A percentile compares a stretch with the other conserved stretches of the same genome.
Evolutionary conservation across 2,888 invertebrate genomes (phyloP).

Genomic region (Pseudococcus longispinus): DNA sequence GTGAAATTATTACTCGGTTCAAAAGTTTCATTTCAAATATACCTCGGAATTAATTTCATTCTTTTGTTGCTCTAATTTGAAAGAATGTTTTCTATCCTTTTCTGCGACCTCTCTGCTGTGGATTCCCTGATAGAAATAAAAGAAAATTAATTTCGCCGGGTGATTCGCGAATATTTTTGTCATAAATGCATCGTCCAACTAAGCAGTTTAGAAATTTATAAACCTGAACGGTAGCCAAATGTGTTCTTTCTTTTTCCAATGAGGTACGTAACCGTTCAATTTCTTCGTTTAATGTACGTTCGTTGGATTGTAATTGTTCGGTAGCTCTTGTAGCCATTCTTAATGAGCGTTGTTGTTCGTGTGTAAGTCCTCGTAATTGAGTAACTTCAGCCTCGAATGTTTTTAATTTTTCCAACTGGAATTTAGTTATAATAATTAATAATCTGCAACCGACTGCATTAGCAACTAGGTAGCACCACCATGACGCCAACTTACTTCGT

Average conservation of each 20-base stretch:
- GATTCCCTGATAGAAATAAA: conserved; percentile 58
- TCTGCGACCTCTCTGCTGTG: conserved; percentile 63
- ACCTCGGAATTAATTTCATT: conserved; percentile 62
- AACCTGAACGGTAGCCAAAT: conserved; percentile 63
- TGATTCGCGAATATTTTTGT: not conserved
- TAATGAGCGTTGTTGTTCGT: conserved; percentile 63
- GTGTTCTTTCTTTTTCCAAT: conserved; percentile 66
- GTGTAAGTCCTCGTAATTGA: conserved; percentile 63
- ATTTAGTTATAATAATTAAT: not conserved
- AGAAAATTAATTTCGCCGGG: not conserved
- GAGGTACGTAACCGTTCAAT: conserved; percentile 65
- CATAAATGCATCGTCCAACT: not conserved
- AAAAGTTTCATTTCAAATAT: conserved; percentile 41
- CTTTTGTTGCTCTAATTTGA: conserved; percentile 64
- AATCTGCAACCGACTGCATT: not conserved
- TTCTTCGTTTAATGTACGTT: conserved; percentile 61
- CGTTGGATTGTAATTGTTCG: conserved; percentile 63
- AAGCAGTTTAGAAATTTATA: not conserved
- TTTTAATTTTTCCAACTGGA: conserved; percentile 62
- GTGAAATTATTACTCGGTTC: conserved; percentile 26
- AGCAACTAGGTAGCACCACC: not conserved
- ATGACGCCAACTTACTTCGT: not conserved
- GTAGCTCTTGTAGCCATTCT: conserved; percentile 62
- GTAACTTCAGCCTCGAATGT: conserved; percentile 63
- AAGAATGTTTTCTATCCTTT: conserved; percentile 63